Evolutionary conservation across 1,140 invertebrate genomes (phyloP), one percentile per base, ranked within the genome.

Genomic region (Batillaria attramentaria): DNA sequence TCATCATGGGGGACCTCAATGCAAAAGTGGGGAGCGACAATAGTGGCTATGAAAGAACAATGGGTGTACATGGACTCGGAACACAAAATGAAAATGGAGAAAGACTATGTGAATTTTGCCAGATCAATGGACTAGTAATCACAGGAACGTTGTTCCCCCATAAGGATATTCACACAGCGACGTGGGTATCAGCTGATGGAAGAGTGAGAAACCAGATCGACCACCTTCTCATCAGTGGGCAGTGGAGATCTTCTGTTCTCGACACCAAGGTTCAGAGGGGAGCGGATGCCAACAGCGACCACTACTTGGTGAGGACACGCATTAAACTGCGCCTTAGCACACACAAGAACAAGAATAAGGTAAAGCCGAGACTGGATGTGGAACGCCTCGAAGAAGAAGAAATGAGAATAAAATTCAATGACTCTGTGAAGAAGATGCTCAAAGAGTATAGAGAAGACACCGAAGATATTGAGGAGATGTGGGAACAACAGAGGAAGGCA

Each of bases 141-240:
- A 75, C 69, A 96, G 82, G 96, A 96, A 77, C 97, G 96, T 90
- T 97, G 96, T 93, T 97, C 96, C 62, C 84, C 83, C 72, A 90
- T 65, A 79, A 86, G 75, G 54, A 76, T 37, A 78, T 75, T 35
- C 79, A 83, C 66, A 79, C 73, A 28, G 33, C 46, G 41, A 81
- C 82, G 6, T 83, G 80, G 80, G 72, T 35, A 24, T 72, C 77
- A 77, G 46, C 80, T n/a, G 42, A 75, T 78, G 75, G 78, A 69
- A 77, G 24, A 60, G 60, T 57, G 33, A 73, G 78, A 18, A 81
- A 83, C 66, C 69, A 83, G 41, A 84, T 79, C 69, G 74, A 82
- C 39, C 60, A 83, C 42, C 35, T 82, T 28, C 50, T 74, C n/a
- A 81, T 84, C 24, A 74, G 33, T 31, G 3, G 62, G 33, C n/a